These are phyloP conservation scores for Physella acuta DNA, from an alignment of 1,140 invertebrate species.

Conservation along the genomic window DNA sequence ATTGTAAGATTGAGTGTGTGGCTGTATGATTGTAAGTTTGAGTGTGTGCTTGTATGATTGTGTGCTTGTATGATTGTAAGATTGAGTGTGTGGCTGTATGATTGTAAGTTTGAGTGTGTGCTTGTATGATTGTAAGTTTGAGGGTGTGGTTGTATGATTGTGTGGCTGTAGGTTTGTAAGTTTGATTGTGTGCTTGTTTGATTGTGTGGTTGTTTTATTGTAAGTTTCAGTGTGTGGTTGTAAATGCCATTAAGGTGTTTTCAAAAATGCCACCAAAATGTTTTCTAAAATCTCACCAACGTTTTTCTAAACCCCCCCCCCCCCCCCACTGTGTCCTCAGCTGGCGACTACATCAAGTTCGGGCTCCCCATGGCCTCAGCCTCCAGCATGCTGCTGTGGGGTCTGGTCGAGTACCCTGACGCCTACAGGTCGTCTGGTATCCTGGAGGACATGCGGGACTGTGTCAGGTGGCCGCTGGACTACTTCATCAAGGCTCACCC, in stretches of 20 bases:
- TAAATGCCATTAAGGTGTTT: no score
- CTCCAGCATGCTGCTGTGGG: slow-evolving; percentile 67
- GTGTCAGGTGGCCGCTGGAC: slow-evolving; percentile 65
- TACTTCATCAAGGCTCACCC: slow-evolving; percentile 66
- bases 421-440: slow-evolving; percentile 62
- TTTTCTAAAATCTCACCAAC: no score
- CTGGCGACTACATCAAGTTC: slow-evolving; percentile 71
- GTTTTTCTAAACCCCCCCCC: no score
- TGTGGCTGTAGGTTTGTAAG: no score
- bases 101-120: not conserved
- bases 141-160: no score
- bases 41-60: not conserved
- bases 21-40: not conserved
- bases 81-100: not conserved
- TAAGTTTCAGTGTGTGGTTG: no score
- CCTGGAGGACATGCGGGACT: slow-evolving; percentile 58
- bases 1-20: no score
- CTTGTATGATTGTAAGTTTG: no score
- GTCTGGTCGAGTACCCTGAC: slow-evolving; percentile 61
- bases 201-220: no score
- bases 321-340: no score
- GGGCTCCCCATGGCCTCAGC: slow-evolving; percentile 68
- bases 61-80: not conserved
- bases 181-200: no score
- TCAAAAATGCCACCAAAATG: no score